A percentile compares a stretch with the other conserved stretches of the same genome.
These are phyloP conservation scores for Junco hyemalis DNA, from an alignment of 2,113 vertebrate species.

Conservation along the genomic window DNA sequence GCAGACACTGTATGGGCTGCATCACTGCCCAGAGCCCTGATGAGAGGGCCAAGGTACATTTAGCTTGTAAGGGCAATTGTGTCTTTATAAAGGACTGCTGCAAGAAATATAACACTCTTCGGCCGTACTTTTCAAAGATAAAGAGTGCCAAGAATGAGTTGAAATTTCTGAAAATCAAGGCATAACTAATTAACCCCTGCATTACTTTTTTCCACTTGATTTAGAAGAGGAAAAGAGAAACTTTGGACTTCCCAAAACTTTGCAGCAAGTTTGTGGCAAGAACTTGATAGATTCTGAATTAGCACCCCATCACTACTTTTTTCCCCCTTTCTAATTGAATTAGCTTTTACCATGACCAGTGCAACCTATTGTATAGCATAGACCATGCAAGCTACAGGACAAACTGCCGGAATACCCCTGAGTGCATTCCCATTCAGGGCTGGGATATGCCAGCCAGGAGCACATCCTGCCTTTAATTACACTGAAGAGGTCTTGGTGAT, in stretches of 20 bases:
- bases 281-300: not conserved
- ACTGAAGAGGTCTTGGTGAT: not conserved
- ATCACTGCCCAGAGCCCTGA: not conserved
- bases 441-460: not conserved
- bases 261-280: not conserved
- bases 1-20: not conserved
- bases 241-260: not conserved
- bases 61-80: not conserved
- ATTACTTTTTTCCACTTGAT: not conserved
- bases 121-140: not conserved
- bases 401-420: not conserved
- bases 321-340: not conserved
- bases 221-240: not conserved
- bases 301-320: not conserved
- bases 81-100: not conserved
- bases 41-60: not conserved
- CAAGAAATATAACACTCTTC: not conserved
- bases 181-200: not conserved
- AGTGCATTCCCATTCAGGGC: not conserved
- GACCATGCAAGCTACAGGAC: not conserved
- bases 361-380: not conserved
- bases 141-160: not conserved
- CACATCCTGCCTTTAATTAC: constrained; percentile 58
- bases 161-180: not conserved
- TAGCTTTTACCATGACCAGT: not conserved